phyloP scores from a whole-genome alignment of 2,888 invertebrate genomes.

The Poecilobothrus nobilitatus region DNA sequence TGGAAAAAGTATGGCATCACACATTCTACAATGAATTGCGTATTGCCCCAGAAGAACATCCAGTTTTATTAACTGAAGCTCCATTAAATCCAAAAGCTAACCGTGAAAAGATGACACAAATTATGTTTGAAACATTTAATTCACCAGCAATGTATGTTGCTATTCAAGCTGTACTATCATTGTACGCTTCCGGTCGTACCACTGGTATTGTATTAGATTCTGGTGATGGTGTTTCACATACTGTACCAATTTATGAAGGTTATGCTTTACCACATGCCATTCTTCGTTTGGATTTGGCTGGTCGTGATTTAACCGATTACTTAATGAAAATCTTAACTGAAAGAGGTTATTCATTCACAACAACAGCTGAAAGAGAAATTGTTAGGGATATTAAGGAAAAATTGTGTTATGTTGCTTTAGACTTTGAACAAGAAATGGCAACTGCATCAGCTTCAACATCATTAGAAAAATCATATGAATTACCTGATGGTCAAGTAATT shows the following conservation, averaged over 20 bases:
- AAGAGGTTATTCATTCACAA: constrained; percentile 84
- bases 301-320: constrained; percentile 88
- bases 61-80: constrained; percentile 78
- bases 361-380: constrained; percentile 88
- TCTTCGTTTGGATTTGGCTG: constrained; percentile 85
- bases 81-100: constrained; percentile 85
- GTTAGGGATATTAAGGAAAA: constrained; percentile 94
- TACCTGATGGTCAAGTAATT: constrained; percentile 88
- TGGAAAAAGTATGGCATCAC: constrained; percentile 99
- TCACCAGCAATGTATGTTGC: constrained; percentile 92
- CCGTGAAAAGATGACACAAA: constrained; percentile 87
- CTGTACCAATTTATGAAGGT: constrained; percentile 91
- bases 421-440: constrained; percentile 92
- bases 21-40: constrained; percentile 97
- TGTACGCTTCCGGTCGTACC: constrained; percentile 94
- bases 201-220: constrained; percentile 94
- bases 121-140: constrained; percentile 91
- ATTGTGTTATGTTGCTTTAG: constrained; percentile 82
- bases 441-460: constrained; percentile 86
- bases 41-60: constrained; percentile 90
- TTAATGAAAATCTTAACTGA: constrained; percentile 91
- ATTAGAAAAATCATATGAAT: constrained; percentile 89
- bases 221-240: constrained; percentile 94
- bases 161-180: constrained; percentile 84
- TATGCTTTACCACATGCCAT: constrained; percentile 90